phyloP scores from a whole-genome alignment of 2,888 invertebrate genomes.

The Melinaea menophilus region DNA sequence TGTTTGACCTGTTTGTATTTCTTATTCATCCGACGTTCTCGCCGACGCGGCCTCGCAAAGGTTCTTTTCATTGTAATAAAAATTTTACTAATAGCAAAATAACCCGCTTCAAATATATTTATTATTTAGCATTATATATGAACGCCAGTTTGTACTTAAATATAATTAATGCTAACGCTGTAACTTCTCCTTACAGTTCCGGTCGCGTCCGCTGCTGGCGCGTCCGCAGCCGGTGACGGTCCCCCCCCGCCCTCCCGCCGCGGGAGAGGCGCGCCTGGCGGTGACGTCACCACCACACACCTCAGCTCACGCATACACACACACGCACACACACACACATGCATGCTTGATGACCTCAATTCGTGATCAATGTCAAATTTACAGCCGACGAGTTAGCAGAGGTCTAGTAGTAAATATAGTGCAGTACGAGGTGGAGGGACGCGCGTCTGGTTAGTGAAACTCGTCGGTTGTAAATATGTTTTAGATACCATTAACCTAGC shows the following conservation, averaged over 20 bases:
- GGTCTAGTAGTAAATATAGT: not conserved
- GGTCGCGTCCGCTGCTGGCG: conserved; percentile 66
- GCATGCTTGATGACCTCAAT: too few relatives aligned
- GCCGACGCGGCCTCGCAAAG: too few relatives aligned
- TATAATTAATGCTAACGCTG: not conserved
- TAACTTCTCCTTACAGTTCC: conserved; percentile 44
- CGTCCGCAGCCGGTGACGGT: conserved; percentile 57
- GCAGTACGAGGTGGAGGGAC: not conserved
- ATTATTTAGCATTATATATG: too few relatives aligned
- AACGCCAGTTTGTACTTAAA: too few relatives aligned
- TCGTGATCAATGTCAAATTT: too few relatives aligned
- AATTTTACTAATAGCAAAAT: too few relatives aligned
- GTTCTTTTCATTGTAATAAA: too few relatives aligned
- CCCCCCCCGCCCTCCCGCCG: conserved; percentile 29
- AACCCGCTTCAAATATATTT: too few relatives aligned
- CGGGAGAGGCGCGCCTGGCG: conserved; percentile 41
- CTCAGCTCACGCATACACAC: not conserved
- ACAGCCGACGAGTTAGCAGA: too few relatives aligned
- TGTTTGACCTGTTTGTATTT: too few relatives aligned
- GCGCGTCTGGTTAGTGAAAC: not conserved
- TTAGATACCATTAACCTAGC: not conserved
- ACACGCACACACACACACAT: not conserved
- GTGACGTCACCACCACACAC: conserved; percentile 35
- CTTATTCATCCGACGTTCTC: too few relatives aligned
- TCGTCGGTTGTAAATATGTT: not conserved